Evolutionary conservation across 2,888 invertebrate genomes (phyloP).

Genomic region (Eupithecia inturbata): DNA sequence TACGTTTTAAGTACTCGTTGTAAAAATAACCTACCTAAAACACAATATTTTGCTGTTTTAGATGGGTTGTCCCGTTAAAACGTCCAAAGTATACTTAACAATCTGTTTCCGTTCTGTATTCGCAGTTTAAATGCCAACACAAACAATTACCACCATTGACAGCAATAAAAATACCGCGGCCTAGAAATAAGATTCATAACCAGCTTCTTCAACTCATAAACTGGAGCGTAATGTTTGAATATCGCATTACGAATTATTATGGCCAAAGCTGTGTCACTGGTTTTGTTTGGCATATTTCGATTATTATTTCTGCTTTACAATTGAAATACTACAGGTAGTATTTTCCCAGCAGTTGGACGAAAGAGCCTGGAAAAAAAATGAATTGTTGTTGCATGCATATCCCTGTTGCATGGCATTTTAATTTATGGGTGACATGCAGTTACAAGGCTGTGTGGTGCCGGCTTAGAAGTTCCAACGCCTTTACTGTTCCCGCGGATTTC

Average conservation of each 20-base stretch:
- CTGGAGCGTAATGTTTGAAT: conserved; percentile 75
- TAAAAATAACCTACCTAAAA: neutral
- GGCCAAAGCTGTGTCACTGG: conserved; percentile 21
- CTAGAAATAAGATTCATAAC: conserved; percentile 76
- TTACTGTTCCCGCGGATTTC: too few species aligned
- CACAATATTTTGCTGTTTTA: too few species aligned
- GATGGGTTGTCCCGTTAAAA: too few species aligned
- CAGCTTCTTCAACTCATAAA: conserved; percentile 76
- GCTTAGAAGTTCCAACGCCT: too few species aligned
- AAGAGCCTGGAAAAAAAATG: too few species aligned
- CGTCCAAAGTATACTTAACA: neutral
- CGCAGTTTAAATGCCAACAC: neutral
- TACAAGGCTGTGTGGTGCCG: too few species aligned
- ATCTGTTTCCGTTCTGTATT: conserved; percentile 1
- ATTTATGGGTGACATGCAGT: too few species aligned
- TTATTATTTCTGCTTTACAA: neutral
- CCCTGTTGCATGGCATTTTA: too few species aligned
- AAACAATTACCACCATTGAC: conserved; percentile 14
- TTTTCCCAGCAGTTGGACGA: too few species aligned
- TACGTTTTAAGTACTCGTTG: neutral
- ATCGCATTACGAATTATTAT: conserved; percentile 65
- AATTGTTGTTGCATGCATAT: too few species aligned
- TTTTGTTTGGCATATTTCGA: neutral
- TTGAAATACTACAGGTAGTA: neutral
- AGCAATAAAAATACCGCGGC: conserved; percentile 55